phyloP scores from a whole-genome alignment of 35 echinoderm and acorn worm species.

The Ptychodera flava region DNA sequence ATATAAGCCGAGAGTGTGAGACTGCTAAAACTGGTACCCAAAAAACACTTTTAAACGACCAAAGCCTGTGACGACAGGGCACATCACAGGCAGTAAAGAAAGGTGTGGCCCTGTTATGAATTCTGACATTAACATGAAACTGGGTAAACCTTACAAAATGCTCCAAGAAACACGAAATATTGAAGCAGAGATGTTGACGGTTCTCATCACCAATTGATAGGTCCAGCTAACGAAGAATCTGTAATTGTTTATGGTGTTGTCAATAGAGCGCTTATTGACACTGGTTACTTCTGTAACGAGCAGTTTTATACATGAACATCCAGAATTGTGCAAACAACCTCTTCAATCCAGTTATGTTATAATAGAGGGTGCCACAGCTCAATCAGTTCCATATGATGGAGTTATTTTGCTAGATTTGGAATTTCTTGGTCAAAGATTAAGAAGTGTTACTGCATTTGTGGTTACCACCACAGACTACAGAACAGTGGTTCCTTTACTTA shows the following conservation, averaged over 20 bases:
- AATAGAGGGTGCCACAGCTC: not conserved
- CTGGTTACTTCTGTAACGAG: not conserved
- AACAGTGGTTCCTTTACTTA: not conserved
- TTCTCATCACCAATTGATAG: slow-evolving; percentile 14
- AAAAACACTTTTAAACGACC: no score
- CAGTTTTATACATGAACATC: not conserved
- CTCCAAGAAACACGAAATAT: no score
- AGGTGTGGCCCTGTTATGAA: no score
- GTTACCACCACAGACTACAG: not conserved
- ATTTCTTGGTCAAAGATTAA: not conserved
- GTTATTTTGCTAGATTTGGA: not conserved
- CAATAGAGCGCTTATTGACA: not conserved
- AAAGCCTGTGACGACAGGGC: no score
- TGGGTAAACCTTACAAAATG: no score
- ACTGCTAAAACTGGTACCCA: no score
- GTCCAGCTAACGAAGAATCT: not conserved
- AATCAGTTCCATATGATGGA: slow-evolving; percentile 7
- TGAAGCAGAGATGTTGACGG: no score
- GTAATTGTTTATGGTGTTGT: not conserved
- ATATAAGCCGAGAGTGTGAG: no score
- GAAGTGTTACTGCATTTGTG: slow-evolving; percentile 5
- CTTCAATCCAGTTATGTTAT: not conserved
- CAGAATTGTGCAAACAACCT: not conserved
- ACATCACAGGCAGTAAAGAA: no score
- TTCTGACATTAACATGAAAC: no score